A percentile compares a stretch with the other conserved stretches of the same genome.
These are phyloP conservation scores for Minunthozetes semirufus DNA, from an alignment of 2,888 invertebrate genomes.

Conservation along the genomic window DNA sequence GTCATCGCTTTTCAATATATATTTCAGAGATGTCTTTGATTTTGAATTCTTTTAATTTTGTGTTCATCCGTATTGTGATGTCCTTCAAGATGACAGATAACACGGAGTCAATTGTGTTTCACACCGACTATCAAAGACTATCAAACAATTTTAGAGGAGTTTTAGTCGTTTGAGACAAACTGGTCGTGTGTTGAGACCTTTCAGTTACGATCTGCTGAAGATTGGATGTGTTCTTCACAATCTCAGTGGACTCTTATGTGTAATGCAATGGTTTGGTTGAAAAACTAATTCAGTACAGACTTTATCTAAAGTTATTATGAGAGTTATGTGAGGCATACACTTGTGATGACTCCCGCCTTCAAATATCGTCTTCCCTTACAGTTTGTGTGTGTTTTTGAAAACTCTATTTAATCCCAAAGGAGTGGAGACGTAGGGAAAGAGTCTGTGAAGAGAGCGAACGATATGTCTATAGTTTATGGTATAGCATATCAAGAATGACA, in stretches of 20 bases:
- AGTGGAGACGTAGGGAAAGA: not conserved
- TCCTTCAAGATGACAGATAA: not conserved
- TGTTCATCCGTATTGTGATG: not conserved
- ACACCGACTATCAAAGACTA: not conserved
- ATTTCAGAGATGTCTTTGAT: not conserved
- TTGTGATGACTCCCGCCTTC: slow-evolving; percentile 28
- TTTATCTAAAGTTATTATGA: slow-evolving; percentile 30
- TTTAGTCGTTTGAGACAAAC: not conserved
- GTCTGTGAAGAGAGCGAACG: not conserved
- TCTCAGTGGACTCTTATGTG: slow-evolving; percentile 25
- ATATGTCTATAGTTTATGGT: slow-evolving; percentile 11
- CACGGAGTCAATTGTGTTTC: slow-evolving; percentile 7
- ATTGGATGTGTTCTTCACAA: slow-evolving; percentile 20
- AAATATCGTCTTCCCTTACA: slow-evolving; percentile 16
- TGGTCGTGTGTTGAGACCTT: not conserved
- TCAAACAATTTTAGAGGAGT: not conserved
- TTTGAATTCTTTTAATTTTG: not conserved
- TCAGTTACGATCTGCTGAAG: not conserved
- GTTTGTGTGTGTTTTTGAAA: slow-evolving; percentile 16
- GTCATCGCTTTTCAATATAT: not conserved
- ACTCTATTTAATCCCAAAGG: slow-evolving; percentile 23
- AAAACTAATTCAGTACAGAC: slow-evolving; percentile 24
- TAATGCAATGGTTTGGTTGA: slow-evolving; percentile 19
- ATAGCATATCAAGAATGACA: slow-evolving; percentile 31
- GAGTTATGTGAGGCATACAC: slow-evolving; percentile 28